Evolutionary conservation across 2,797 vertebrate species (phyloP), one percentile per base, ranked within the genome.

Genomic region (Poeciliopsis infans): DNA sequence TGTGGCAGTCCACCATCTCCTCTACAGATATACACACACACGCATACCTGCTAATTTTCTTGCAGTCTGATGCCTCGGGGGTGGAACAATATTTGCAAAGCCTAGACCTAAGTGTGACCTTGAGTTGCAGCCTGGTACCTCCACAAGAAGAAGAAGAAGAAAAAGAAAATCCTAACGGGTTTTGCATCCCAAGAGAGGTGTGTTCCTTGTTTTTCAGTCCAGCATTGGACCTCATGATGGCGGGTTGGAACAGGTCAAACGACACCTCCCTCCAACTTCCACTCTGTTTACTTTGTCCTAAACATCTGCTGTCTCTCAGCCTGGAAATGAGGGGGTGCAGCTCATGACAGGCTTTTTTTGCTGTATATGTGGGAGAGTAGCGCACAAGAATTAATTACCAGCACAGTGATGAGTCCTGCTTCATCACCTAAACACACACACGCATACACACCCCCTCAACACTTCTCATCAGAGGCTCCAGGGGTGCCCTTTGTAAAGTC

Each of bases 261-360:
- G 7, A 83, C 79, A 69, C 85, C 85, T 86, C 87, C 86, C 83
- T 82, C 82, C 81, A 85, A 77, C 79, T 76, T 89, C 82, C 82
- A 87, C 83, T 90, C 85, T 92, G 88, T 93, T 91, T 92, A 90
- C 89, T 88, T 79, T 86, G 88, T 92, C 88, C 88, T 69, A 88
- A 90, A 90, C 92, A 90, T 89, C 90, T 94, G 92, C 91, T 91
- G 85, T 91, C 86, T 87, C 88, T 87, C 85, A 79, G 91, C 85
- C 81, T 89, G 90, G 85, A 92, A 94, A 95, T 94, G 89, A 94
- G 89, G 88, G 86, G 84, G 81, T 85, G 80, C 85, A 87, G 79
- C 88, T 87, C 83, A 83, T 82, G 80, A 83, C 80, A 80, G 61
- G 85, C 46, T 16, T 47, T 47, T 83, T 79, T 85, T 69, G 79